These are phyloP conservation scores for Sericinus montela DNA, from an alignment of 2,888 invertebrate genomes.

Conservation along the genomic window DNA sequence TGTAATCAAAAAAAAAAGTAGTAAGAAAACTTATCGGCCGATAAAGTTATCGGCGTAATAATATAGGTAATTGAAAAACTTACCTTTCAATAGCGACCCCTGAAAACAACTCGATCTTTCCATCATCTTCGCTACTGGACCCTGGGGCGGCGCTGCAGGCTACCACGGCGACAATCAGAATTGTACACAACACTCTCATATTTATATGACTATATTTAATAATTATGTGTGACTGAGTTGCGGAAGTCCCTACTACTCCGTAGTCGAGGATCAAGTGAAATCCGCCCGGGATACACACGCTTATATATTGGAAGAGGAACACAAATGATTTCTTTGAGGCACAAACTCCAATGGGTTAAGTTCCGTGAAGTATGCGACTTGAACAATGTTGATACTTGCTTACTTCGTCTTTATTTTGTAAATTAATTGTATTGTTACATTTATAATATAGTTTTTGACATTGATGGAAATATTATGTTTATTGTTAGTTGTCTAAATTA, in stretches of 20 bases:
- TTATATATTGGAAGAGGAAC: conserved; percentile 31
- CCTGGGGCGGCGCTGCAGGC: conserved; percentile 62
- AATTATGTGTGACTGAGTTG: conserved; percentile 7
- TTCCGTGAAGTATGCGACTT: conserved; percentile 14
- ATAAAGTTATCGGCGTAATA: no score
- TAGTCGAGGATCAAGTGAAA: conserved; percentile 51
- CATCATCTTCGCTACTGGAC: conserved; percentile 42
- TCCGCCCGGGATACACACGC: conserved; percentile 18
- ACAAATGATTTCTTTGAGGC: conserved; percentile 24
- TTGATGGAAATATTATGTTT: no score
- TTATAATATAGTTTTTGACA: no score
- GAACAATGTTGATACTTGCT: conserved; percentile 42
- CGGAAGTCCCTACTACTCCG: conserved; percentile 37
- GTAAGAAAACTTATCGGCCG: no score
- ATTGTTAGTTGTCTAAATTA: no score
- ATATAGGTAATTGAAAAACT: neutral
- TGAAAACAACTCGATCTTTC: conserved; percentile 58
- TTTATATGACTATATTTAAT: conserved; percentile 25
- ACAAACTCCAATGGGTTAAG: conserved; percentile 22
- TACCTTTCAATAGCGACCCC: conserved; percentile 69
- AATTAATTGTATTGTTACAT: neutral
- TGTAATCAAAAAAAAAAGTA: no score
- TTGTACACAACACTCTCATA: conserved; percentile 60
- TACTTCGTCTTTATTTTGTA: no score
- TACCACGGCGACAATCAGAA: conserved; percentile 47